Evolutionary conservation across 2,113 vertebrate species (phyloP).

Genomic region (Equus quagga): DNA sequence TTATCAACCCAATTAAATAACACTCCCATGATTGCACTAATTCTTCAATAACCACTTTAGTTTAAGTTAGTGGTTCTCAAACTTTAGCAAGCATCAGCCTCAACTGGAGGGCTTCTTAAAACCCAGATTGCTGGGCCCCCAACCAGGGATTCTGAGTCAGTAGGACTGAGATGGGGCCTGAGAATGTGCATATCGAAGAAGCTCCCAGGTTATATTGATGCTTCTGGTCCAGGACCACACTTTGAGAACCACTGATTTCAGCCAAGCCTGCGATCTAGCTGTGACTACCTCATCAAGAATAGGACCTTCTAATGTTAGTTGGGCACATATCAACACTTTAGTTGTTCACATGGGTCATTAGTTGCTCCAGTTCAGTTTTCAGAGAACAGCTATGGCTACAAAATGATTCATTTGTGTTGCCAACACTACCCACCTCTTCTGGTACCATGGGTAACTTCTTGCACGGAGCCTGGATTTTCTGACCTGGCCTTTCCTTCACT

Average conservation of each 20-base stretch:
- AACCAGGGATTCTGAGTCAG: background rate
- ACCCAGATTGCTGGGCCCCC: background rate
- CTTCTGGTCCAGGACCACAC: background rate
- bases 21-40: background rate
- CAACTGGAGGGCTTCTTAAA: background rate
- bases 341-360: slow-evolving; percentile 49
- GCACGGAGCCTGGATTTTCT: background rate
- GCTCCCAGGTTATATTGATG: background rate
- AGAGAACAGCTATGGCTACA: slow-evolving; percentile 35
- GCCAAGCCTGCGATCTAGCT: background rate
- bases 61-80: background rate
- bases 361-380: slow-evolving; percentile 47
- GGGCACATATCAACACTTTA: background rate
- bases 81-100: background rate
- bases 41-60: background rate
- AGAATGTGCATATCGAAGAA: background rate
- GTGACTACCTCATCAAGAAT: background rate
- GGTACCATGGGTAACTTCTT: background rate
- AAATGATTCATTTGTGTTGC: slow-evolving; percentile 25
- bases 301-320: slow-evolving; percentile 29
- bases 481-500: background rate
- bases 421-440: background rate
- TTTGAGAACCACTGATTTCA: background rate
- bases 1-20: background rate
- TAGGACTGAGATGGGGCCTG: background rate